phyloP scores from a whole-genome alignment of 2,888 invertebrate genomes.

The Archips crataeganus region DNA sequence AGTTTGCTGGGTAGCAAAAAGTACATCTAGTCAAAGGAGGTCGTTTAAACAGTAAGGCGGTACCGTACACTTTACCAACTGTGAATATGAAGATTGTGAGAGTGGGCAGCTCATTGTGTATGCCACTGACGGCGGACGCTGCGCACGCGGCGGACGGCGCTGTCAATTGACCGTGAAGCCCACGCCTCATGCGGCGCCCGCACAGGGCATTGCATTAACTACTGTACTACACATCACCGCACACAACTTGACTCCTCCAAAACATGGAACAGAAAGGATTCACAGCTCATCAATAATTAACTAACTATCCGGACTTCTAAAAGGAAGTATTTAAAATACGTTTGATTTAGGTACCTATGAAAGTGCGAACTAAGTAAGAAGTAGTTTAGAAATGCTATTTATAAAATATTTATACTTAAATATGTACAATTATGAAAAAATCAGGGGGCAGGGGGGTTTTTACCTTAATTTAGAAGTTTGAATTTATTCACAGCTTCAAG shows the following conservation, averaged over 20 bases:
- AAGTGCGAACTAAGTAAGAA: no score
- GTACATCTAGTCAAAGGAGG: background rate
- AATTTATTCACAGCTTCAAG: no score
- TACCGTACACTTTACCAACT: conserved; percentile 17
- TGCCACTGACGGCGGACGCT: conserved; percentile 46
- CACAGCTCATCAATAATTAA: no score
- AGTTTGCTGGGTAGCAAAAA: background rate
- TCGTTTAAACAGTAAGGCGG: conserved; percentile 8
- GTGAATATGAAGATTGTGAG: conserved; percentile 22
- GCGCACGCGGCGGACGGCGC: conserved; percentile 39
- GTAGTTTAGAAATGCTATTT: no score
- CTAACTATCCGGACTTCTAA: no score
- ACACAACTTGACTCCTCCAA: background rate
- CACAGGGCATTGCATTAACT: background rate
- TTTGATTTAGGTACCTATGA: background rate
- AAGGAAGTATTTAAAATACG: no score
- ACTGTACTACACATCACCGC: background rate
- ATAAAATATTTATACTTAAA: no score
- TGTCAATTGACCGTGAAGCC: conserved; percentile 57
- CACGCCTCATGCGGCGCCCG: conserved; percentile 47
- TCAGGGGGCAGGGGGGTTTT: no score
- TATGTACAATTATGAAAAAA: no score
- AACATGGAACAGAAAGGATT: background rate
- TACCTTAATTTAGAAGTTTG: no score
- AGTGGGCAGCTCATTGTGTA: conserved; percentile 30